Base-by-base conservation (phyloP, 2,113 vertebrate species). In the Hippocampus zosterae region DNA sequence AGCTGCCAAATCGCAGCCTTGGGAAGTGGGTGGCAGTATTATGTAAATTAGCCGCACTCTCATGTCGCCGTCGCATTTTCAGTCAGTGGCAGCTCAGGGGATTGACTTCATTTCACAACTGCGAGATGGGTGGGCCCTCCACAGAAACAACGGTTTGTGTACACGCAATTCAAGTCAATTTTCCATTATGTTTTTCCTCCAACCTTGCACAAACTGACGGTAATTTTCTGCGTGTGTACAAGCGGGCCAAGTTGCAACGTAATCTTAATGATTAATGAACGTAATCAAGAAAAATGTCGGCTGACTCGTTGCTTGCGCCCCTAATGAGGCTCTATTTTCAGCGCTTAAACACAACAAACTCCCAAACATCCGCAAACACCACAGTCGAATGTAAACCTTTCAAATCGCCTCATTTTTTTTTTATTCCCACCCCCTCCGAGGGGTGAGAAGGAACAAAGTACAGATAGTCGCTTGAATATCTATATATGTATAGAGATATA, bases 271-370 rank as follows among this genome's bases (percentile, higher is more conserved):
- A 53, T 53, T 23, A 55, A 55, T 55, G 52, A 55, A n/a, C 9
- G 52, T n/a, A 55, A 55, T 55, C 52, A 55, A n/a, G n/a, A 55
- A 55, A 53, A 11, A 23, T 55, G 52, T 23, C 5, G 52, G n/a
- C 52, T 8, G 21, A 9, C 52, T n/a, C 23, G 52, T 8, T 55
- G 9, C 52, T 55, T 10, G 52, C n/a, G 3, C 52, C 52, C 21
- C 52, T 55, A 55, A 55, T 53, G 52, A 23, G 52, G 52, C 52
- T 55, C 52, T 55, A 55, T 55, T 55, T 55, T 55, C 52, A 23
- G 52, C 8, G n/a, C 52, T 19, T 21, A 55, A 55, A 23, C 21
- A 55, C 21, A 50, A 50, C 52, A 23, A 10, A 55, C 52, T 55
- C 21, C 2, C 52, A n/a, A 55, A 55, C 21, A 23, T 55, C 52